Conservation (phyloP, 2,888 invertebrate species). For the Phaedon cochleariae region DNA sequence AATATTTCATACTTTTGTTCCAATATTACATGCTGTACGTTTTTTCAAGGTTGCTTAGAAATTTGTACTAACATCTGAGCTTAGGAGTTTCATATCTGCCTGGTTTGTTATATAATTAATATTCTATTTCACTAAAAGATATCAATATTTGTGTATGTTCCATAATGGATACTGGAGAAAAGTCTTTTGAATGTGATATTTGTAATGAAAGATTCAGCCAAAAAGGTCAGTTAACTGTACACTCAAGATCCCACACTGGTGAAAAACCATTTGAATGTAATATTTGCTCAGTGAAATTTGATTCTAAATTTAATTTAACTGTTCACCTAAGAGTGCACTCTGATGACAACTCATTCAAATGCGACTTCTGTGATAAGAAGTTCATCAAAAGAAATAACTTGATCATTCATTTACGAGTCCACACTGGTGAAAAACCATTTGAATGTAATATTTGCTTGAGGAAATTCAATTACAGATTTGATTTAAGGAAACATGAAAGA, state of each 20-base stretch:
- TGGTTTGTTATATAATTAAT: too few species aligned
- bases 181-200: too few species aligned
- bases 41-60: too few species aligned
- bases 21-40: too few species aligned
- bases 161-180: too few species aligned
- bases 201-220: slow-evolving; percentile 35
- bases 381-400: slow-evolving; percentile 31
- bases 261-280: too few species aligned
- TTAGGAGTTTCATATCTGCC: too few species aligned
- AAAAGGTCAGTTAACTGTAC: slow-evolving; percentile 18
- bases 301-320: slow-evolving; percentile 30
- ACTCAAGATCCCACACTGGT: too few species aligned
- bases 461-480: slow-evolving; percentile 33
- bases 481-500: slow-evolving; percentile 31
- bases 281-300: slow-evolving; percentile 32
- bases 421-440: slow-evolving; percentile 31
- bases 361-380: slow-evolving; percentile 32
- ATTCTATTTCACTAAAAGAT: too few species aligned
- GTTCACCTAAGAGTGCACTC: slow-evolving; percentile 30
- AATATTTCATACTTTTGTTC: too few species aligned
- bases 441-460: slow-evolving; percentile 35
- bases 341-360: slow-evolving; percentile 31
- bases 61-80: too few species aligned
- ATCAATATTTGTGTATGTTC: too few species aligned
- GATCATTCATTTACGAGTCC: slow-evolving; percentile 27